A percentile compares a stretch with the other conserved stretches of the same genome.
phyloP scores from a whole-genome alignment of 64 coral and sea anemone genomes.

The Trachythela sp. region DNA sequence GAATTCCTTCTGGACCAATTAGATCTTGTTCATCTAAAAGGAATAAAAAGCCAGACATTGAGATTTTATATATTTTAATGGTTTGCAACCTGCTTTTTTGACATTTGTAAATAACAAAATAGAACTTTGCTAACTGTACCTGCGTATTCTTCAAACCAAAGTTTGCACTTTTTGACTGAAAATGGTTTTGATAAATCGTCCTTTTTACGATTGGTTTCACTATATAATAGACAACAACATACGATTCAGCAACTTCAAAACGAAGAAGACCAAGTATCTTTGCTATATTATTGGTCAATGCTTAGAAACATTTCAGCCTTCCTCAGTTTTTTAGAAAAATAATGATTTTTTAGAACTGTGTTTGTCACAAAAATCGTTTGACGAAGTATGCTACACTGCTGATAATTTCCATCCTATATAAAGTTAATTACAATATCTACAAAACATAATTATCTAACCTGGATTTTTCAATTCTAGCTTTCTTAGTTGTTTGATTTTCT shows the following conservation, averaged over 20 bases:
- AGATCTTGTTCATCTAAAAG: slow-evolving; percentile 54
- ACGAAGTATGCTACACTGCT: too few species aligned
- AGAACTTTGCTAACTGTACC: too few species aligned
- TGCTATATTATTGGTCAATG: background rate
- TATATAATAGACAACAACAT: background rate
- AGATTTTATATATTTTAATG: background rate
- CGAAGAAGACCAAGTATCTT: background rate
- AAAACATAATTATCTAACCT: background rate
- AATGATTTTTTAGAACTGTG: too few species aligned
- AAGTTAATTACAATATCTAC: background rate
- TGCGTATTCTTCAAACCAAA: slow-evolving; percentile 82
- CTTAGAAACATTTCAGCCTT: background rate
- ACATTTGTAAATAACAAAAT: background rate
- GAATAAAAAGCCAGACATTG: background rate
- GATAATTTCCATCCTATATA: background rate
- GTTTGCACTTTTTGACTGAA: slow-evolving; percentile 54
- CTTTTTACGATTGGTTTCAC: slow-evolving; percentile 24
- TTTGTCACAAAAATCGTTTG: too few species aligned
- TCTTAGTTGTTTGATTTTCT: slow-evolving; percentile 11
- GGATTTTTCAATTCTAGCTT: slow-evolving; percentile 1
- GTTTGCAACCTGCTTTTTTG: background rate
- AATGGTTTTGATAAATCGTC: slow-evolving; percentile 70
- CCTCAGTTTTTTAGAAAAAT: too few species aligned
- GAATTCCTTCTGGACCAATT: slow-evolving; percentile 68
- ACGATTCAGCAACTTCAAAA: background rate